Percentiles rank a stretch among this genome's conserved stretches.
phyloP scores from a whole-genome alignment of 2,113 vertebrate species.

The Tiliqua scincoides region DNA sequence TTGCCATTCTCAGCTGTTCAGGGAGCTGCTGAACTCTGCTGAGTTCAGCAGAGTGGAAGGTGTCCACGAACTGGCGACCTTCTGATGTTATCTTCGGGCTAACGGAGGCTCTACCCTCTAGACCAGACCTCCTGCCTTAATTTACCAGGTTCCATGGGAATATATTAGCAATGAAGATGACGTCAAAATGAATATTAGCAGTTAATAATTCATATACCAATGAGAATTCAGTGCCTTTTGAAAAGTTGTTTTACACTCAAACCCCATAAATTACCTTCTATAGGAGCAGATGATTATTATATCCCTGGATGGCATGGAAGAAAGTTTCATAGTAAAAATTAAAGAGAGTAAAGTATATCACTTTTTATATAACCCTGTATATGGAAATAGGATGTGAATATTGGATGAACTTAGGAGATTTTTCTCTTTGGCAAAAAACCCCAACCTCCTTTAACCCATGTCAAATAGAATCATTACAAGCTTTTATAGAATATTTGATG shows the following conservation, averaged over 20 bases:
- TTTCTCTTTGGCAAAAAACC: conserved; percentile 19
- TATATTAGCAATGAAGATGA: neutral
- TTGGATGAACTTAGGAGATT: conserved; percentile 7
- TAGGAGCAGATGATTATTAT: neutral
- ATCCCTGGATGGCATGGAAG: neutral
- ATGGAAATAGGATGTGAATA: conserved; percentile 22
- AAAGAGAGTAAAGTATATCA: conserved; percentile 16
- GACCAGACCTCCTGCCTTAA: too few species aligned
- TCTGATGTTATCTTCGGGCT: too few species aligned
- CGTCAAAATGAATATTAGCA: neutral
- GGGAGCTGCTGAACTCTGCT: too few species aligned
- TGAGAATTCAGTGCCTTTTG: neutral
- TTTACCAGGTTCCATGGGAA: neutral
- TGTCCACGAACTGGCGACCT: too few species aligned
- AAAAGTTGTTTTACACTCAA: neutral
- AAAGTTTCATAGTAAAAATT: conserved; percentile 1
- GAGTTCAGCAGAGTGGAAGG: too few species aligned
- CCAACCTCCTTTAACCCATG: conserved; percentile 22
- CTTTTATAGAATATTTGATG: conserved; percentile 31
- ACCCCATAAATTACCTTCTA: neutral
- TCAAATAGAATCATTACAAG: conserved; percentile 22
- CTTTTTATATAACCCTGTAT: conserved; percentile 16
- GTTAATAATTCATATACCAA: neutral
- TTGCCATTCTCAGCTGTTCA: too few species aligned
- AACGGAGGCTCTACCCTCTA: too few species aligned